Percentiles rank a stretch among this genome's conserved stretches.
These are phyloP conservation scores for Glaucopsyche alexis DNA, from an alignment of 2,888 invertebrate species.

Conservation along the genomic window DNA sequence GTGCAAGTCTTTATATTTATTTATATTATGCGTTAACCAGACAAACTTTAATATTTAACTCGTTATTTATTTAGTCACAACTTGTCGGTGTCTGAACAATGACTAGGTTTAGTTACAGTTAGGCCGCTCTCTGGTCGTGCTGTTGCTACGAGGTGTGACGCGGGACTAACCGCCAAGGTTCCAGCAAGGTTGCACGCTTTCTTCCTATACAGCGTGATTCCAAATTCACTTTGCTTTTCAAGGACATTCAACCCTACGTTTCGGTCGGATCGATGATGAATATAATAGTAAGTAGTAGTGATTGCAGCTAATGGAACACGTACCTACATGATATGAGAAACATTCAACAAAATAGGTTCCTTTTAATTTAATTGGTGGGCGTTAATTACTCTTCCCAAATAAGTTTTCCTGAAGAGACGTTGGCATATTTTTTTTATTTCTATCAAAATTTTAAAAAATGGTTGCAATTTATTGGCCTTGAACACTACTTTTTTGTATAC, in stretches of 20 bases:
- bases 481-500: no score
- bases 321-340: not conserved
- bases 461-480: no score
- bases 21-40: constrained; percentile 41
- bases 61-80: constrained; percentile 45
- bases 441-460: no score
- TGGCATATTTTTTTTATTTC: no score
- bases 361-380: no score
- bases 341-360: no score
- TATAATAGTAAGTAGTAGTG: constrained; percentile 1
- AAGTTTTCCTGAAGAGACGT: no score
- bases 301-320: not conserved
- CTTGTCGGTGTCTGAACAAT: constrained; percentile 30
- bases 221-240: constrained; percentile 1
- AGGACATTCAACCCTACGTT: not conserved
- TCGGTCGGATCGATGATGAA: not conserved
- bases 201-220: constrained; percentile 47
- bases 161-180: constrained; percentile 52
- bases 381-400: no score
- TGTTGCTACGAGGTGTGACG: constrained; percentile 45
- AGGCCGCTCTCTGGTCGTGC: constrained; percentile 38
- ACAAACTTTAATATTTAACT: constrained; percentile 41
- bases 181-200: constrained; percentile 49
- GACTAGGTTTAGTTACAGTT: constrained; percentile 28
- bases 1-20: constrained; percentile 38